Evolutionary conservation across 2,113 vertebrate genomes (phyloP), one percentile per base, ranked within the genome.

Genomic region (Mus pahari): DNA sequence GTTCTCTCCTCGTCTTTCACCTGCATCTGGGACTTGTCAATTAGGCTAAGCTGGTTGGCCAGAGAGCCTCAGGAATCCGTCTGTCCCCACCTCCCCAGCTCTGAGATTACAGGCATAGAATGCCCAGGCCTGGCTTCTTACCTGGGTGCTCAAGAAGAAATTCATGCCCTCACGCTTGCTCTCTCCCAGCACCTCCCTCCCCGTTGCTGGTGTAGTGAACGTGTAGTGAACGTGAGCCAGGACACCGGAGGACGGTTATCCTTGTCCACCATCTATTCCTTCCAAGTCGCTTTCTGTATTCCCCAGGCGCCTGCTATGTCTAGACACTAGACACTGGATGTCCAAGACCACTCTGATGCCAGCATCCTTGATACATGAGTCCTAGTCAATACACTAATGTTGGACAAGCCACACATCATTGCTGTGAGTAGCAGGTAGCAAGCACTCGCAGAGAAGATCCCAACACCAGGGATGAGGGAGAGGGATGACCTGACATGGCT

Each of bases 401-500:
- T 8, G 16, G 14, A 75, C 0, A 22, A 58, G 13, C 17, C 17
- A 7, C 48, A 50, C 0, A 2, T 55, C 2, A 2, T 28, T 28
- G 75, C 81, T 71, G 0, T 14, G 70, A 31, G 28, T 0, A 39
- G 45, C 45, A 48, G 0, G 50, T 0, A 42, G 20, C 12, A 14
- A 8, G 22, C 9, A 22, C 24, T 36, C 71, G 20, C 50, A 12
- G 16, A 31, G 73, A 58, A 79, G 50, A 42, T 31, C 83, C 83
- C 42, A 48, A 71, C 58, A 39, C 39, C 33, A 17, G 64, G 71
- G 24, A n/a, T 14, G 71, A 53, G 16, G 50, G 5, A 28, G 50
- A 20, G 31, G 8, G 33, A 50, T 50, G 28, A 16, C 16, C 55
- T 58, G 77, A 84, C 42, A 45, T 13, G 39, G n/a, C 79, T 39